Conservation (phyloP, 2,888 invertebrate genomes). For the Sarcophaga rosellei region DNA sequence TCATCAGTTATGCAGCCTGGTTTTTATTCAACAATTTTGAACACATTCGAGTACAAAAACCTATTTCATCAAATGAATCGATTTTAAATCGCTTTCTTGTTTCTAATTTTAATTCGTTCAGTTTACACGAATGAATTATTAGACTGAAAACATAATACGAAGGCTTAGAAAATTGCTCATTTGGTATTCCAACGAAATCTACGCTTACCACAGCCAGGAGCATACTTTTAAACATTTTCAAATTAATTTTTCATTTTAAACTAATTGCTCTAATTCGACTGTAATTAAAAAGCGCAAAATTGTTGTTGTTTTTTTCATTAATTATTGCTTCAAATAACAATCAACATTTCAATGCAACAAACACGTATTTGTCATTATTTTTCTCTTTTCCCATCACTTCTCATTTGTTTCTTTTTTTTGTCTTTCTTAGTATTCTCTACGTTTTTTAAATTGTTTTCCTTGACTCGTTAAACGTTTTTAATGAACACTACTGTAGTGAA, state of each 20-base stretch:
- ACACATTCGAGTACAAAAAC: no score
- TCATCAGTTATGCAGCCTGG: no score
- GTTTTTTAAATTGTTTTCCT: neutral
- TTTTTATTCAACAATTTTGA: no score
- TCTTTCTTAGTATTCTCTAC: neutral
- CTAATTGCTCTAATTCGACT: constrained; percentile 50
- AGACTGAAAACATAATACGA: no score
- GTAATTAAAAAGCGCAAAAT: constrained; percentile 46
- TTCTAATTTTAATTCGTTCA: no score
- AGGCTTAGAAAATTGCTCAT: no score
- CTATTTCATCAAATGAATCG: no score
- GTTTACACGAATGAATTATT: no score
- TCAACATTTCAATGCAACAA: constrained; percentile 54
- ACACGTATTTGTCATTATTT: constrained; percentile 61
- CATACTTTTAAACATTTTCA: neutral
- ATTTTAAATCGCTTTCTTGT: no score
- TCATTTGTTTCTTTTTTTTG: no score
- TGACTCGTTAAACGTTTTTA: neutral
- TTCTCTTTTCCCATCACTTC: neutral
- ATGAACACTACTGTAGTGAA: neutral
- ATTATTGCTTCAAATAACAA: constrained; percentile 41
- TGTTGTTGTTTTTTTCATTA: constrained; percentile 6
- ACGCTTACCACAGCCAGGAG: no score
- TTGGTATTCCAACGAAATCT: no score
- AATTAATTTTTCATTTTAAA: constrained; percentile 7